These are phyloP conservation scores for Ornithoptera alexandrae DNA, from an alignment of 2,888 invertebrate species.

Conservation along the genomic window DNA sequence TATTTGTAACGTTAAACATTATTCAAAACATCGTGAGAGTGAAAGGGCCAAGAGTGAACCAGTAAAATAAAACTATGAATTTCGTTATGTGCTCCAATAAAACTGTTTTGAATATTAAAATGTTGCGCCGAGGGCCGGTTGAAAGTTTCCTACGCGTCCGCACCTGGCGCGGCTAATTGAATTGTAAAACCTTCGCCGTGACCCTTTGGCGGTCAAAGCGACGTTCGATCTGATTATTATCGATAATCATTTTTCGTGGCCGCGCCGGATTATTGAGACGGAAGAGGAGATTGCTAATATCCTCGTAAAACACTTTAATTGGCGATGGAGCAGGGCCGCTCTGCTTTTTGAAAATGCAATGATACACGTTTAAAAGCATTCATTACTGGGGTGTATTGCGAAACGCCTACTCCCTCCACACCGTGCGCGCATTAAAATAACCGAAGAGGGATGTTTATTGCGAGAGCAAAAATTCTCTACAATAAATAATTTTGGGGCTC, in stretches of 20 bases:
- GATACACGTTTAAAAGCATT: slow-evolving; percentile 38
- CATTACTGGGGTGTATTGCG: slow-evolving; percentile 36
- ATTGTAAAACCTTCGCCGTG: slow-evolving; percentile 76
- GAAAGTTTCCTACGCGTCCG: slow-evolving; percentile 61
- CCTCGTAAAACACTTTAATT: slow-evolving; percentile 27
- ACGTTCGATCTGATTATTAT: slow-evolving; percentile 71
- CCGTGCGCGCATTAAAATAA: slow-evolving; percentile 63
- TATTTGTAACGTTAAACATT: slow-evolving; percentile 37
- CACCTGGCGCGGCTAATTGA: slow-evolving; percentile 76
- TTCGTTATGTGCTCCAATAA: slow-evolving; percentile 53
- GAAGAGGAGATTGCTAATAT: slow-evolving; percentile 44
- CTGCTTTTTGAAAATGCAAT: slow-evolving; percentile 25
- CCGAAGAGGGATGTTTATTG: slow-evolving; percentile 54
- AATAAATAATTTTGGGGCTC: slow-evolving; percentile 63
- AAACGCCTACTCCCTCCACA: slow-evolving; percentile 46
- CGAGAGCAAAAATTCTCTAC: slow-evolving; percentile 59
- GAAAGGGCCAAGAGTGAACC: slow-evolving; percentile 41
- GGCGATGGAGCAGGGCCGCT: slow-evolving; percentile 10
- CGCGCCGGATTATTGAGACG: slow-evolving; percentile 52
- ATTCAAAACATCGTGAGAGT: slow-evolving; percentile 37
- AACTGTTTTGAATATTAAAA: slow-evolving; percentile 62
- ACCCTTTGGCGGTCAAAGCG: slow-evolving; percentile 71
- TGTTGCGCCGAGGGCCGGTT: slow-evolving; percentile 49
- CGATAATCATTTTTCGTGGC: slow-evolving; percentile 63
- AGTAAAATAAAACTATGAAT: slow-evolving; percentile 57